Conservation (phyloP, 1,140 invertebrate genomes). For the Dendroctonus ponderosae region DNA sequence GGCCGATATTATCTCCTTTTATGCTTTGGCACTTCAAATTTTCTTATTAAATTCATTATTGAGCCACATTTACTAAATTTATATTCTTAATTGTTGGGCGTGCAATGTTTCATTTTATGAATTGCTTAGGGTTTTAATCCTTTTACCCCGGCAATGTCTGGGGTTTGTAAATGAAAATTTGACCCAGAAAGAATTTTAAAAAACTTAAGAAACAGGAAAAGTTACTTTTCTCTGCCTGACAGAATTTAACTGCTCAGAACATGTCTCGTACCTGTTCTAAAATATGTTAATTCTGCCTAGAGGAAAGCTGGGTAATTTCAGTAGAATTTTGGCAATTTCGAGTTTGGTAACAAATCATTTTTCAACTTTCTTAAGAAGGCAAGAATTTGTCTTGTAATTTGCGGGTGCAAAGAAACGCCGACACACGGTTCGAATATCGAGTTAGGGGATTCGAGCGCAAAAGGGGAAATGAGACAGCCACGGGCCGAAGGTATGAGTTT, state of each 20-base stretch:
- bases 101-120: neutral
- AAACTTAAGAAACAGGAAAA: no score
- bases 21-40: slow-evolving; percentile 7
- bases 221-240: no score
- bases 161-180: no score
- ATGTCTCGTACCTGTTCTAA: no score
- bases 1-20: slow-evolving; percentile 20
- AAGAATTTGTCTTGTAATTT: slow-evolving; percentile 27
- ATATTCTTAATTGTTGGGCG: neutral
- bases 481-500: slow-evolving; percentile 43
- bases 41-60: slow-evolving; percentile 24
- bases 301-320: no score
- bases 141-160: no score
- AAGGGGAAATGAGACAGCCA: slow-evolving; percentile 48
- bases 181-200: no score
- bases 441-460: slow-evolving; percentile 44
- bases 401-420: slow-evolving; percentile 27
- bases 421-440: slow-evolving; percentile 33
- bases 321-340: no score
- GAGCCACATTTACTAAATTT: slow-evolving; percentile 23
- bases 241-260: no score
- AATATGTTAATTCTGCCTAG: no score
- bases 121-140: neutral
- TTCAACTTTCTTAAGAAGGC: slow-evolving; percentile 22
- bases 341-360: neutral